Evolutionary conservation across 2,797 vertebrate genomes (phyloP).

Genomic region (Hemibagrus guttatus): DNA sequence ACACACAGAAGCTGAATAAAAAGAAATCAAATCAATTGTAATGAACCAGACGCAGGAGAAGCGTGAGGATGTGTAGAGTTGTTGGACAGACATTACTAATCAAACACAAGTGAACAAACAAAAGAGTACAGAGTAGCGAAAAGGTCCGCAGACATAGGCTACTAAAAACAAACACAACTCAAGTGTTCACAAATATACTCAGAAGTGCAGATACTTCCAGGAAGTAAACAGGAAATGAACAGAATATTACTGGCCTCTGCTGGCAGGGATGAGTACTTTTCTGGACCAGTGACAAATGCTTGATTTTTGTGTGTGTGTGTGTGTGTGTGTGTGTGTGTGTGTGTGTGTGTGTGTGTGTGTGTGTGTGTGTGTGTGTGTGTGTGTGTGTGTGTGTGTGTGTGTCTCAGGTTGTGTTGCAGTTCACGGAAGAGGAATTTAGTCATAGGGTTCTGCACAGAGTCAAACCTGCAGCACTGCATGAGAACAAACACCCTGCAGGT

Average conservation of each 20-base stretch:
- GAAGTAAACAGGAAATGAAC: neutral
- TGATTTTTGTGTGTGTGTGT: too few species aligned
- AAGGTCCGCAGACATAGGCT: neutral
- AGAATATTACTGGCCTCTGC: neutral
- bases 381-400: neutral
- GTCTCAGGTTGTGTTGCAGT: slow-evolving; percentile 54
- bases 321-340: too few species aligned
- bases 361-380: too few species aligned
- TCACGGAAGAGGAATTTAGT: slow-evolving; percentile 74
- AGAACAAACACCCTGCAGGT: neutral
- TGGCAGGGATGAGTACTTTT: neutral
- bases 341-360: too few species aligned
- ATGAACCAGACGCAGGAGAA: neutral
- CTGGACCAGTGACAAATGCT: neutral
- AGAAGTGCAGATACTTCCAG: neutral
- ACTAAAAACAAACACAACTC: too few species aligned
- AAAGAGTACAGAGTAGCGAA: neutral
- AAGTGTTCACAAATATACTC: neutral
- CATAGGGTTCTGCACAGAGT: slow-evolving; percentile 56
- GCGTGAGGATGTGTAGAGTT: neutral
- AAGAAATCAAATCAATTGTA: neutral
- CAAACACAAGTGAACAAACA: neutral
- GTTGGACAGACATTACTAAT: neutral
- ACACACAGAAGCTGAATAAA: neutral
- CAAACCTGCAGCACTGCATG: slow-evolving; percentile 48